Conservation (phyloP, 1,140 invertebrate genomes). For the Drosophila malerkotliana region DNA sequence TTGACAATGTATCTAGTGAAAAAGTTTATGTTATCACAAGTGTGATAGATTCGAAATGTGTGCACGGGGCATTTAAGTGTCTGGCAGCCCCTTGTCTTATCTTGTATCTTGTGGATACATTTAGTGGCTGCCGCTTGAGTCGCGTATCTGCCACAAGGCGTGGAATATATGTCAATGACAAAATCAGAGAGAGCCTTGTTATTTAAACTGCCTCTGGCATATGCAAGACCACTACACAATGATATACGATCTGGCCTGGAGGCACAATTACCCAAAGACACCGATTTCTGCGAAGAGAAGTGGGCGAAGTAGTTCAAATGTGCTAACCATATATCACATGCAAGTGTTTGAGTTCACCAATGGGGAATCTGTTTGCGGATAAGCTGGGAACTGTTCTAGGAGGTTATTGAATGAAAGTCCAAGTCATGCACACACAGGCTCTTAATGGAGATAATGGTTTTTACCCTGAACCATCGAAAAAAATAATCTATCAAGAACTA, state of each 20-base stretch:
- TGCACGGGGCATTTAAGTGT: slow-evolving; percentile 25
- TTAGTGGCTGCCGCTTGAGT: slow-evolving; percentile 5
- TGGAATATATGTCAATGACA: slow-evolving; percentile 72
- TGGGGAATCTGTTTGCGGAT: slow-evolving; percentile 43
- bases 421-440: neutral
- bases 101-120: slow-evolving; percentile 21
- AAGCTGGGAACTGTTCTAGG: slow-evolving; percentile 20
- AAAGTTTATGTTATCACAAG: slow-evolving; percentile 46
- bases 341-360: slow-evolving; percentile 35
- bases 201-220: slow-evolving; percentile 63
- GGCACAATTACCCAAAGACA: slow-evolving; percentile 59
- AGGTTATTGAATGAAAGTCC: slow-evolving; percentile 32
- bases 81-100: slow-evolving; percentile 10
- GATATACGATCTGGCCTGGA: slow-evolving; percentile 60
- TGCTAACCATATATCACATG: slow-evolving; percentile 60
- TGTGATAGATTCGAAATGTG: slow-evolving; percentile 58
- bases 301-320: slow-evolving; percentile 63
- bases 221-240: slow-evolving; percentile 69
- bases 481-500: no score
- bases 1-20: slow-evolving; percentile 19
- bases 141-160: slow-evolving; percentile 40
- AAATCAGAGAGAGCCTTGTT: slow-evolving; percentile 38
- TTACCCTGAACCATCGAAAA: no score
- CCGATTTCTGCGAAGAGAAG: slow-evolving; percentile 36
- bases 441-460: no score